Evolutionary conservation across 2,797 vertebrate genomes (phyloP).

Genomic region (Enoplosus armatus): DNA sequence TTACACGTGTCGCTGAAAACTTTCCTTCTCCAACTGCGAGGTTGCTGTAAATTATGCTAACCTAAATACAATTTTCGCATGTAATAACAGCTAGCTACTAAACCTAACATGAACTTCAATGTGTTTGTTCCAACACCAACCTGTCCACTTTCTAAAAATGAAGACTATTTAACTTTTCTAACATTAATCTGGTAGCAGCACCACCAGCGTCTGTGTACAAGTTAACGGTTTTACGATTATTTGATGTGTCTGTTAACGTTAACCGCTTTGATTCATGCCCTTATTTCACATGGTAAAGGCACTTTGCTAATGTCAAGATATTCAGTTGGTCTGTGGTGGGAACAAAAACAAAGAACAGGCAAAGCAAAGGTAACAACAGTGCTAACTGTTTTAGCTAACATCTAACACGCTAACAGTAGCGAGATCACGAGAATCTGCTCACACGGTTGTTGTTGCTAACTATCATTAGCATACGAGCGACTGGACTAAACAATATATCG

Average conservation of each 20-base stretch:
- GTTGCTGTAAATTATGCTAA: neutral
- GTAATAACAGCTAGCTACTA: neutral
- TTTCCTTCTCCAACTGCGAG: slow-evolving; percentile 19
- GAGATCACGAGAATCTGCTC: slow-evolving; percentile 33
- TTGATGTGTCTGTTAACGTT: fast-evolving
- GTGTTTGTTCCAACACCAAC: neutral
- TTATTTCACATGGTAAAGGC: fast-evolving
- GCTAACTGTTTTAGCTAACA: slow-evolving; percentile 32
- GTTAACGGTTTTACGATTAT: neutral
- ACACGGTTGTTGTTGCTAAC: slow-evolving; percentile 35
- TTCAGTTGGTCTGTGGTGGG: fast-evolving
- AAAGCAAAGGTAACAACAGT: slow-evolving; percentile 40
- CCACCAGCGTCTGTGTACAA: neutral
- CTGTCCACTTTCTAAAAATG: neutral
- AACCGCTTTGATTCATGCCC: fast-evolving
- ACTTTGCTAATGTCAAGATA: neutral
- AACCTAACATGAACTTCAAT: neutral
- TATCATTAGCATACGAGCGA: neutral
- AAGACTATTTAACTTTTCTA: neutral
- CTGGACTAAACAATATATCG: fast-evolving
- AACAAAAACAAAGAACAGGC: slow-evolving; percentile 51
- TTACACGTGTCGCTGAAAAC: slow-evolving; percentile 64
- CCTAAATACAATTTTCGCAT: neutral
- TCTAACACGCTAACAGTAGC: slow-evolving; percentile 61
- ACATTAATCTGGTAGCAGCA: slow-evolving; percentile 39